These are phyloP conservation scores for Choloepus didactylus DNA, from an alignment of 2,797 vertebrate genomes.

Conservation along the genomic window DNA sequence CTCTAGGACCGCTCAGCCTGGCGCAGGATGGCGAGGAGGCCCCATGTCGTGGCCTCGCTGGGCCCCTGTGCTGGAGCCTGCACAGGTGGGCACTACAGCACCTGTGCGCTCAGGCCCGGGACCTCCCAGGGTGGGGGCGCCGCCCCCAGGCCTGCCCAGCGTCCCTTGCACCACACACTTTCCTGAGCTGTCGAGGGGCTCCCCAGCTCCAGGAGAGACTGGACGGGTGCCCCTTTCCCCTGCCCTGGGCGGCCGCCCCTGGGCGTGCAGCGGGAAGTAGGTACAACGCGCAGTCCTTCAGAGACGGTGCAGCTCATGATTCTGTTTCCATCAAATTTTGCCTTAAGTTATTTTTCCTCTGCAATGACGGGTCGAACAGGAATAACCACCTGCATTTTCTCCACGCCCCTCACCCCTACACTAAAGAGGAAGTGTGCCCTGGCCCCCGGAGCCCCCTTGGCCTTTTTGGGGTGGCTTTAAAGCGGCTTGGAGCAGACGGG, in stretches of 20 bases:
- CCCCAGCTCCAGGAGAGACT: too few relatives aligned
- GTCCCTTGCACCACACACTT: too few relatives aligned
- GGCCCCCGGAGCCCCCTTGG: background rate
- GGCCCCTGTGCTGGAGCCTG: too few relatives aligned
- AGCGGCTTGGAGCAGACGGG: constrained; percentile 64
- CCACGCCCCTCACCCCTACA: background rate
- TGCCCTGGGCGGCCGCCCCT: background rate
- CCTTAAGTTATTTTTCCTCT: background rate
- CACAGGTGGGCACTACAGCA: too few relatives aligned
- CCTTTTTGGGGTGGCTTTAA: constrained; percentile 60
- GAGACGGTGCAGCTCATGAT: background rate
- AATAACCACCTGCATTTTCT: background rate
- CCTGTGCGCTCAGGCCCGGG: too few relatives aligned
- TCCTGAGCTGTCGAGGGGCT: background rate
- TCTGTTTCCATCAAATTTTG: background rate
- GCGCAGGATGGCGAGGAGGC: too few relatives aligned
- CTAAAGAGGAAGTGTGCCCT: background rate
- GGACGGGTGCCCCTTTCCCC: background rate
- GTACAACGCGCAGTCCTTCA: background rate
- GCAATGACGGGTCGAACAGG: background rate
- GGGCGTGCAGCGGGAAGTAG: background rate
- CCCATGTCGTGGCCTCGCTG: too few relatives aligned
- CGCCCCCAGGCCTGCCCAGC: too few relatives aligned
- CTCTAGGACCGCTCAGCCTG: too few relatives aligned
- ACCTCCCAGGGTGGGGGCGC: too few relatives aligned